phyloP scores from a whole-genome alignment of 2,797 vertebrate genomes.

The Lateolabrax maculatus region DNA sequence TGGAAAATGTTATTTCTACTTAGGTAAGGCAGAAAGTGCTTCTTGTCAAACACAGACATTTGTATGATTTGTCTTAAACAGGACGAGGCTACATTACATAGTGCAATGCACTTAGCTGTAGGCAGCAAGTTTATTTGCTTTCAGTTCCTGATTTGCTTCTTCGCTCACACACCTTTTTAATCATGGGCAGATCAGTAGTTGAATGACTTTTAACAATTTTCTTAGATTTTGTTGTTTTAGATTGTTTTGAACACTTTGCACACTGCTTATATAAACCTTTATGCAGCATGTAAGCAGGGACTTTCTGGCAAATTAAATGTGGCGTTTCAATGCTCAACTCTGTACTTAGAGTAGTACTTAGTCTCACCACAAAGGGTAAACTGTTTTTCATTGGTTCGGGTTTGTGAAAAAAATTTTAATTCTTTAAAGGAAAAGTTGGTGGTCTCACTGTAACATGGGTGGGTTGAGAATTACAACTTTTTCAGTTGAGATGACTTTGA shows the following conservation, averaged over 20 bases:
- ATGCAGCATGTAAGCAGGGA: not conserved
- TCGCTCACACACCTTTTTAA: not conserved
- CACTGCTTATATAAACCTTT: conserved; percentile 6
- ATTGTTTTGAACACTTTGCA: not conserved
- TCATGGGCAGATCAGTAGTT: not conserved
- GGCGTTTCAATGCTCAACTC: conserved; percentile 7
- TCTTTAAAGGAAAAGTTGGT: not conserved
- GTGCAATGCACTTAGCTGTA: not conserved
- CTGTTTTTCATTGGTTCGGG: not conserved
- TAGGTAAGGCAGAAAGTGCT: not conserved
- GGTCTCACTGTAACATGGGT: not conserved
- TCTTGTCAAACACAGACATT: conserved; percentile 17
- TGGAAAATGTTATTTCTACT: conserved; percentile 34
- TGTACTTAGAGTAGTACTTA: not conserved
- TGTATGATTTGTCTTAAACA: conserved; percentile 26
- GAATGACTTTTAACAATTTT: not conserved
- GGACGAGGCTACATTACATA: conserved; percentile 4
- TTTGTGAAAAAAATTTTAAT: not conserved
- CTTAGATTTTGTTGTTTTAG: not conserved
- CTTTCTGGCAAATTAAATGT: not conserved
- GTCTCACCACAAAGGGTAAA: not conserved
- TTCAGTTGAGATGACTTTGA: conserved; percentile 32
- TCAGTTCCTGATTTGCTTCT: not conserved
- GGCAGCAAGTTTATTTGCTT: not conserved
- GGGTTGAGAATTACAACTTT: conserved; percentile 4